Conservation (phyloP, 1,140 invertebrate genomes). For the Drosophila ogumai region DNA sequence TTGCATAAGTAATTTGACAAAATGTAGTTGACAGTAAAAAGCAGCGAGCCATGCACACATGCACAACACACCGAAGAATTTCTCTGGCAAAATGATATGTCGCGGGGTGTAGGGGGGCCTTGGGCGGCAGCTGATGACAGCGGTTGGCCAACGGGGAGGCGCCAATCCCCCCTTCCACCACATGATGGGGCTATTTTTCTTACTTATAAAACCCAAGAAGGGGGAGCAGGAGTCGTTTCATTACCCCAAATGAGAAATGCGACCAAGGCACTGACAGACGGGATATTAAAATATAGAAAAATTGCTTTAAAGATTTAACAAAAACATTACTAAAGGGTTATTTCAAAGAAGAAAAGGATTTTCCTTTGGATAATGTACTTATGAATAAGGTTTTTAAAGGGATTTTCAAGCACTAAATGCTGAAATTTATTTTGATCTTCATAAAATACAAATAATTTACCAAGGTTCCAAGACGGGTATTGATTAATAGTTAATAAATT, state of each 20-base stretch:
- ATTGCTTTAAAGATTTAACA: slow-evolving; percentile 13
- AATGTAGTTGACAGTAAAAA: slow-evolving; percentile 83
- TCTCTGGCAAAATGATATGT: slow-evolving; percentile 60
- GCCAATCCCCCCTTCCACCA: slow-evolving; percentile 16
- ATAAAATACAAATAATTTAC: not conserved
- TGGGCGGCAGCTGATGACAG: slow-evolving; percentile 23
- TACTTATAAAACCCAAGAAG: slow-evolving; percentile 55
- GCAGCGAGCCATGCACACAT: slow-evolving; percentile 58
- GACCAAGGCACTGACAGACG: slow-evolving; percentile 9
- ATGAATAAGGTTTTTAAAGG: not conserved
- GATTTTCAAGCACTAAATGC: not conserved
- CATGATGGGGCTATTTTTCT: slow-evolving; percentile 73
- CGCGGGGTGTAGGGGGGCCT: slow-evolving; percentile 3
- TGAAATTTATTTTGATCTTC: not conserved
- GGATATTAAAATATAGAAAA: slow-evolving; percentile 15
- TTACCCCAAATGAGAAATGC: slow-evolving; percentile 50
- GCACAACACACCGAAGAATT: slow-evolving; percentile 46
- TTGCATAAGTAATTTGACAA: slow-evolving; percentile 84
- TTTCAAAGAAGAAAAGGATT: too few relatives aligned
- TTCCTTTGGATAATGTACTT: not conserved
- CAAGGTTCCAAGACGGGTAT: not conserved
- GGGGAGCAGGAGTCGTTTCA: slow-evolving; percentile 32
- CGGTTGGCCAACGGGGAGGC: slow-evolving; percentile 27
- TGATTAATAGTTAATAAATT: not conserved
- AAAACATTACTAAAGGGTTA: not conserved